Evolutionary conservation across 2,888 invertebrate species (phyloP), one percentile per base, ranked within the genome.

Genomic region (Leptinotarsa peninsularis): DNA sequence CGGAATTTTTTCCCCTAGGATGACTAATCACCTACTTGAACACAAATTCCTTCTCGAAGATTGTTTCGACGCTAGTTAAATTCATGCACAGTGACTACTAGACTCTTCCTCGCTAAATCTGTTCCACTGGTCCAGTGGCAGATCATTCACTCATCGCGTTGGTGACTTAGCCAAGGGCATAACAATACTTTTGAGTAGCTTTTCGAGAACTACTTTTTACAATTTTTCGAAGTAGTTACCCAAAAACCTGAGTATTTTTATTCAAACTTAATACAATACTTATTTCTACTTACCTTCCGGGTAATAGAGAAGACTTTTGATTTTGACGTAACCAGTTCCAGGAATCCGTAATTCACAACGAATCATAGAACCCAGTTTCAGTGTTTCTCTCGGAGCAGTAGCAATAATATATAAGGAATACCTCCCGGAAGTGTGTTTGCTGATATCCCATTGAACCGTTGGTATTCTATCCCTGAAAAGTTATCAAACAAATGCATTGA

Each of bases 331-430:
- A 66, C 87, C 88, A 10, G 88, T 88, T 3, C 87, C 86, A 14
- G 88, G 88, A 76, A 89, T 88, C 60, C 87, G 81, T 49, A 89
- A 75, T 78, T 89, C 88, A 74, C 89, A 89, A 72, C 86, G 84
- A 33, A 89, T 84, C 33, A 89, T 80, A 52, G 87, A 84, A 0
- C 88, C 88, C 49, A 86, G 84, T 75, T 80, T 79, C 18, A 89
- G 74, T 27, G 82, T 81, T 43, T 81, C 79, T 15, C 84, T 74
- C 56, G 77, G 76, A 13, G 85, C 84, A 5, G 86, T 84, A n/a
- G 86, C 85, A 17, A 85, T 82, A 49, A 87, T 82, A 67, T 83
- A 86, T 15, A 85, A 82, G 7, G 87, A 84, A 78, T 83, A 88
- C 76, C 84, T 83, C 49, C 87, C 87, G 66, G 70, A 80, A 21